Evolutionary conservation across 2,888 invertebrate species (phyloP), one percentile per base, ranked within the genome.

Genomic region (Silvanus unidentatus): DNA sequence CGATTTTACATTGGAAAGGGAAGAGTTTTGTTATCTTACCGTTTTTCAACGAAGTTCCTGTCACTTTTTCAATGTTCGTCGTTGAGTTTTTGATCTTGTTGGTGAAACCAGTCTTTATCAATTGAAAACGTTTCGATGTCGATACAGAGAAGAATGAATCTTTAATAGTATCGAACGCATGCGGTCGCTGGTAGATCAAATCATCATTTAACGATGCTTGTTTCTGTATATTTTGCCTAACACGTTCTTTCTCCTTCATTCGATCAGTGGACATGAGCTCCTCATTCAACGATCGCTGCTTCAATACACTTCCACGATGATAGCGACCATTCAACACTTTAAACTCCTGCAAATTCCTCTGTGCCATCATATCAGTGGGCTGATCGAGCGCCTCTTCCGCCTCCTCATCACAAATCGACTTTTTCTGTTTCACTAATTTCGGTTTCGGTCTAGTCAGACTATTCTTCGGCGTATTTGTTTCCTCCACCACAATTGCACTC

Each of bases 171-270:
- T 86, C 85, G 46, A 86, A 75, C 10, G 82, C 80, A 22, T 80
- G 79, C 41, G 79, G 77, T 46, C 80, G 75, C 46, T 80, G 77
- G 65, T 81, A 89, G 44, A 92, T 81, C 48, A 91, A 81, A 48
- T 92, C 89, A 68, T 92, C 92, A 64, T 92, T 91, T 10, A 92
- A 73, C 4, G 91, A 91, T 15, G 89, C 88, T 71, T 92, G 92
- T 65, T 92, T 92, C 66, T 88, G 89, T 54, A 91, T 90, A 63
- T 90, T 87, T 62, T 84, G 84, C 45, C 88, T 77, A 13, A 92
- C 80, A 39, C 79, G 77, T 65, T 91, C 90, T 60, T 90, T 91
- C 66, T 92, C 92, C 48, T 84, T 74, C 60, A 91, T 71, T 43
- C 92, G 75, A 60, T 90, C 91, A n/a, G 83, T 83, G 2, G 88